Percentiles rank a stretch among this genome's conserved stretches.
Conservation (phyloP, 2,797 vertebrate genomes). For the Ibycter americanus region DNA sequence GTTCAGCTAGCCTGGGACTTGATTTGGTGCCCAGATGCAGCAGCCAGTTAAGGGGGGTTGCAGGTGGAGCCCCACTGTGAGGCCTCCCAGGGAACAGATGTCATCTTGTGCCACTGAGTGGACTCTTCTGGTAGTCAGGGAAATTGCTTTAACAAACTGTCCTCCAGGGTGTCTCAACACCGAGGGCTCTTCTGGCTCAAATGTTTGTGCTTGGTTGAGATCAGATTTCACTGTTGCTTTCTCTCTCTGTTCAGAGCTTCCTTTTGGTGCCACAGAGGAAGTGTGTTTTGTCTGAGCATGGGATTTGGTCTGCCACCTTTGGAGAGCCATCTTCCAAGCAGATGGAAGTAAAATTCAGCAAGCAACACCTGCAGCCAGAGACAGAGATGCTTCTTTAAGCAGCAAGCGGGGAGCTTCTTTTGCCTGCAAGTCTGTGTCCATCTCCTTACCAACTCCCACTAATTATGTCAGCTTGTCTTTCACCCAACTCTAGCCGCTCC, state of each 20-base stretch:
- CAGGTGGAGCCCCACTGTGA: background rate
- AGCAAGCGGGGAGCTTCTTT: background rate
- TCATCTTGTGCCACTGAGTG: background rate
- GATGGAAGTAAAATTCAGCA: constrained; percentile 5
- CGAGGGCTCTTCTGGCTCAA: background rate
- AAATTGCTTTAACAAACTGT: constrained; percentile 22
- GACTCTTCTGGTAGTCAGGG: background rate
- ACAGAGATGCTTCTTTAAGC: constrained; percentile 15
- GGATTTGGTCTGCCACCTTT: constrained; percentile 57
- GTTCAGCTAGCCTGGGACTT: background rate
- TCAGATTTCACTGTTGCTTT: constrained; percentile 9
- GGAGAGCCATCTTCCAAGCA: constrained; percentile 20
- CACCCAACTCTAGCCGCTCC: constrained; percentile 1
- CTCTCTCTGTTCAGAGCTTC: background rate
- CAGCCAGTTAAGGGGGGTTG: background rate
- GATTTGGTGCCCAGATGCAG: background rate
- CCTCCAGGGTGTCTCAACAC: background rate
- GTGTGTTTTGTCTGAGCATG: constrained; percentile 33
- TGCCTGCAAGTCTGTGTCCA: background rate
- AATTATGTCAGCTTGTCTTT: constrained; percentile 62
- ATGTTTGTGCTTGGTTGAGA: background rate
- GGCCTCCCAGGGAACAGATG: background rate
- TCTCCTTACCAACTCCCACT: constrained; percentile 12
- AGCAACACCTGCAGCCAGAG: constrained; percentile 22
- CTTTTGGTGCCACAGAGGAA: background rate